Percentiles rank a stretch among this genome's conserved stretches.
phyloP scores from a whole-genome alignment of 2,113 vertebrate genomes.

The Urocolius indicus region DNA sequence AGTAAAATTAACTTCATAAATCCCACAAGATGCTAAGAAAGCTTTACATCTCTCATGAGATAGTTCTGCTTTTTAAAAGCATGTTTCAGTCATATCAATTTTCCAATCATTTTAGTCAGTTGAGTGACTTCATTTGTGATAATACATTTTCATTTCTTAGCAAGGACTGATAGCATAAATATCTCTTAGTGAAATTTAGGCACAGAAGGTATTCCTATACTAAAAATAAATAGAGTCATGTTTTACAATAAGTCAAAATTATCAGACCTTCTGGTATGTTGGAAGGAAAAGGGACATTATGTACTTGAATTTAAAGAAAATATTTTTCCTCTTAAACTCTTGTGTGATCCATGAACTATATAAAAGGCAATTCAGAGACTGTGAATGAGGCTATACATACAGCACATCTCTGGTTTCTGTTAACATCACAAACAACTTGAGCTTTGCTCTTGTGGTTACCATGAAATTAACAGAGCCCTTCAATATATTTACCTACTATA shows the following conservation, averaged over 20 bases:
- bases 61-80: neutral
- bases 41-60: neutral
- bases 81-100: neutral
- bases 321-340: constrained; percentile 72
- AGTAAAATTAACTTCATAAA: neutral
- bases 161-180: neutral
- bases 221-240: constrained; percentile 47
- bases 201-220: neutral
- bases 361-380: constrained; percentile 74
- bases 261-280: constrained; percentile 52
- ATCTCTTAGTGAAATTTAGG: neutral
- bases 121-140: neutral
- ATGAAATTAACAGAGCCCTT: constrained; percentile 70
- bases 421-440: constrained; percentile 74
- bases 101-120: neutral
- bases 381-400: constrained; percentile 73
- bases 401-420: constrained; percentile 75
- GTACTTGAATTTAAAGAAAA: constrained; percentile 71
- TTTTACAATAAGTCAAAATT: constrained; percentile 68
- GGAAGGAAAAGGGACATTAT: constrained; percentile 61
- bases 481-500: constrained; percentile 63
- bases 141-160: neutral
- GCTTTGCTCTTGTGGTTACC: constrained; percentile 73
- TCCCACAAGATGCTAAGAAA: neutral
- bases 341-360: constrained; percentile 69